Evolutionary conservation across 2,888 invertebrate genomes (phyloP), one percentile per base, ranked within the genome.

Genomic region (Metallyticus violacea): DNA sequence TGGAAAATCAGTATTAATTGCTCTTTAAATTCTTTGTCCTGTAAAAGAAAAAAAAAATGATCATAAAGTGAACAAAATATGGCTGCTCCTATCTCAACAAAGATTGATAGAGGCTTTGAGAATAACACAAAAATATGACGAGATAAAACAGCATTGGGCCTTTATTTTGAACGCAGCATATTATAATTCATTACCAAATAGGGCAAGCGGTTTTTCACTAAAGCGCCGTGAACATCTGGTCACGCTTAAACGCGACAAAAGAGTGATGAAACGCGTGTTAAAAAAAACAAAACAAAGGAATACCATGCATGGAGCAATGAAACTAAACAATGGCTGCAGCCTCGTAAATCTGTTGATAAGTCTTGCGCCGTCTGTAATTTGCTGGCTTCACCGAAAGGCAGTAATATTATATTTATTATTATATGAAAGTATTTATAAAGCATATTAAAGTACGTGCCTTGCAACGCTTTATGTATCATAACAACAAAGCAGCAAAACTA

Each of bases 341-440:
- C 25, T 81, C 81, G 40, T 81, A 81, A 81, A 81, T 81, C 40
- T 81, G 81, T 40, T 30, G 80, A 80, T 80, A 81, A 30, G 81
- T 40, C 81, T 29, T 26, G 40, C 7, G 26, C 30, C n/a, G 81
- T 26, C 81, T 81, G n/a, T 81, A 81, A 81, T 81, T 81, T 81
- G 28, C 81, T 7, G 3, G 9, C 25, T 2, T 26, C 9, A 81
- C 81, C 81, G 81, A 81, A 81, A 81, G 40, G 30, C n/a, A 81
- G 40, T 22, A 62, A 62, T 81, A 29, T 30, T 26, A 7, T 25
- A 81, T 30, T 80, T 80, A 80, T 80, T 80, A 80, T 80, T 80
- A 81, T 40, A 81, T 4, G 40, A 62, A 62, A 15, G 40, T 62
- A 40, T 81, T 30, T 40, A 25, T 29, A 81, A 81, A 81, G 30